Conservation (phyloP, 2,797 vertebrate species). For the Hypotaenidia okinawae region DNA sequence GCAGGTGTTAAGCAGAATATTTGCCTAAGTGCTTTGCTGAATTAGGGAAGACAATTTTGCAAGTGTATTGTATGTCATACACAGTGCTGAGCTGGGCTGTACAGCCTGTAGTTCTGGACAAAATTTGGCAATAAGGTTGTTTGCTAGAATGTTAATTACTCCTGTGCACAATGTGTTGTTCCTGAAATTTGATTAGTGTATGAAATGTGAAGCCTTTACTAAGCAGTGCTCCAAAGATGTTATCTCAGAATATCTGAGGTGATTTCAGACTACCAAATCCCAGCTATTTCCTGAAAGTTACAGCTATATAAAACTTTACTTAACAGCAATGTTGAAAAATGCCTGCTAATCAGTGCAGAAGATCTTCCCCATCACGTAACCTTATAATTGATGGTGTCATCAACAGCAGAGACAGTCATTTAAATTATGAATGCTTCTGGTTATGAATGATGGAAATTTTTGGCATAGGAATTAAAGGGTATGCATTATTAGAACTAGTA, state of each 20-base stretch:
- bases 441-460: conserved; percentile 49
- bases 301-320: conserved; percentile 31
- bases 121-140: not conserved
- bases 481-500: conserved; percentile 29
- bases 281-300: conserved; percentile 4
- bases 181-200: conserved; percentile 9
- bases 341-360: conserved; percentile 18
- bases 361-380: conserved; percentile 13
- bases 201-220: conserved; percentile 10
- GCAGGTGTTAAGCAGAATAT: conserved; percentile 1
- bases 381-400: conserved; percentile 56
- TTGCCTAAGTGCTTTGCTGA: not conserved
- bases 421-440: conserved; percentile 57
- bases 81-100: not conserved
- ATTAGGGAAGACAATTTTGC: not conserved
- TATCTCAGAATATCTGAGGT: conserved; percentile 8
- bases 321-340: conserved; percentile 49
- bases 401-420: conserved; percentile 37
- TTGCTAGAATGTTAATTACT: not conserved
- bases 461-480: conserved; percentile 7
- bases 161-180: not conserved
- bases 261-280: conserved; percentile 45
- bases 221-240: not conserved
- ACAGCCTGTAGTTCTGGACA: not conserved
- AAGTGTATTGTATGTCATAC: not conserved